phyloP scores from a whole-genome alignment of 1,140 invertebrate species.

The Tetramorium parvispinum region DNA sequence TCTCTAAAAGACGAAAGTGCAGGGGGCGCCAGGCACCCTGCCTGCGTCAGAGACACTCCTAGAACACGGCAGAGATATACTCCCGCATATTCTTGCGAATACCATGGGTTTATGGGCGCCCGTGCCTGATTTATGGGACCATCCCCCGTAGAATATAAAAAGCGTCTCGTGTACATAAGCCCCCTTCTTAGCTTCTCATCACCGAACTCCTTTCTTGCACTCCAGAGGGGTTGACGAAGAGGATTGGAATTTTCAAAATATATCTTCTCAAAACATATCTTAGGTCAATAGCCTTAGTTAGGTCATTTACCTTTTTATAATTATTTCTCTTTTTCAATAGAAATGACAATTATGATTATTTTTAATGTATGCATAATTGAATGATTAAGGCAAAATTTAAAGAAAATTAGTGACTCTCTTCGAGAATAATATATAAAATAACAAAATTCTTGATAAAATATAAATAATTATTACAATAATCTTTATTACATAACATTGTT shows the following conservation, averaged over 20 bases:
- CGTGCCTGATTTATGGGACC: conserved; percentile 81
- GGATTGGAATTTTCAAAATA: background rate
- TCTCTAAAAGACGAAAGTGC: background rate
- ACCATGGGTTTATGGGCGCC: conserved; percentile 78
- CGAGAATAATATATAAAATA: background rate
- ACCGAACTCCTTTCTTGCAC: background rate
- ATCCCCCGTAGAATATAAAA: conserved; percentile 78
- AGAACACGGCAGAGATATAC: conserved; percentile 33
- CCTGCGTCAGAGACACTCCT: conserved; percentile 32
- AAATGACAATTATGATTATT: background rate
- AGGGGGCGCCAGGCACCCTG: conserved; percentile 59
- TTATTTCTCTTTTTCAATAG: background rate
- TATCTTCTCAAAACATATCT: background rate
- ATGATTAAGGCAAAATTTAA: background rate
- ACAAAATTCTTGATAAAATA: background rate
- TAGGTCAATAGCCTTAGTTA: background rate
- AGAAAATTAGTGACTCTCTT: background rate
- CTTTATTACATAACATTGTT: background rate
- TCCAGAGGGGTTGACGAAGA: conserved; percentile 12
- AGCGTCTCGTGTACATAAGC: conserved; percentile 59
- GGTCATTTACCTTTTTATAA: background rate
- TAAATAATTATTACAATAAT: background rate
- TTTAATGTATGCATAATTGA: background rate
- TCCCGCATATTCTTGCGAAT: conserved; percentile 64
- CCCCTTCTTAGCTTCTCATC: background rate